phyloP scores from a whole-genome alignment of 2,888 invertebrate species.

The Cryptocephalus primarius region DNA sequence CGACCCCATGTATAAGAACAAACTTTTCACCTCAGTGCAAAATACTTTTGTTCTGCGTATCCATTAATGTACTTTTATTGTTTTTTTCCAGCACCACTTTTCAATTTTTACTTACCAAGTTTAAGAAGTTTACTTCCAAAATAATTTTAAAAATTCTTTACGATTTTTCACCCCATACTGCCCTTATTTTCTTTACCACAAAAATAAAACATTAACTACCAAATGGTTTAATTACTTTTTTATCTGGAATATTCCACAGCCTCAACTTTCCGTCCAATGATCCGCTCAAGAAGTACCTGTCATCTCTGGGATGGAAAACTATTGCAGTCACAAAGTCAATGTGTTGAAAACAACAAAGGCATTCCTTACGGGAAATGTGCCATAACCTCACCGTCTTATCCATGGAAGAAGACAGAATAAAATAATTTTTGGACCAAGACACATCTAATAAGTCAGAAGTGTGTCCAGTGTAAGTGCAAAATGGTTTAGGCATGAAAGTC shows the following conservation, averaged over 20 bases:
- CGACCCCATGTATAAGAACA: too few species aligned
- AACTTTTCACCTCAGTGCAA: neutral
- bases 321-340: conserved; percentile 99
- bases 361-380: conserved; percentile 96
- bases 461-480: conserved; percentile 89
- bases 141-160: too few species aligned
- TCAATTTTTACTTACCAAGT: too few species aligned
- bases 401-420: conserved; percentile 95
- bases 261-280: conserved; percentile 95
- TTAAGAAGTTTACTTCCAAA: too few species aligned
- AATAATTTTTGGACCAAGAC: conserved; percentile 98
- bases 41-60: neutral
- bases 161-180: too few species aligned
- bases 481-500: conserved; percentile 81
- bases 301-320: conserved; percentile 91
- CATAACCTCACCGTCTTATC: conserved; percentile 95
- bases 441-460: conserved; percentile 93
- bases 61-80: too few species aligned
- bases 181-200: too few species aligned
- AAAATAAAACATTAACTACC: too few species aligned
- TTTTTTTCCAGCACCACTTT: too few species aligned
- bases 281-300: conserved; percentile 89
- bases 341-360: conserved; percentile 97
- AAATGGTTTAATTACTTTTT: conserved; percentile 50
- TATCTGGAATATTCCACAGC: conserved; percentile 99